Percentiles rank a stretch among this genome's conserved stretches.
phyloP scores from a whole-genome alignment of 1,140 invertebrate genomes.

The Batillaria attramentaria region DNA sequence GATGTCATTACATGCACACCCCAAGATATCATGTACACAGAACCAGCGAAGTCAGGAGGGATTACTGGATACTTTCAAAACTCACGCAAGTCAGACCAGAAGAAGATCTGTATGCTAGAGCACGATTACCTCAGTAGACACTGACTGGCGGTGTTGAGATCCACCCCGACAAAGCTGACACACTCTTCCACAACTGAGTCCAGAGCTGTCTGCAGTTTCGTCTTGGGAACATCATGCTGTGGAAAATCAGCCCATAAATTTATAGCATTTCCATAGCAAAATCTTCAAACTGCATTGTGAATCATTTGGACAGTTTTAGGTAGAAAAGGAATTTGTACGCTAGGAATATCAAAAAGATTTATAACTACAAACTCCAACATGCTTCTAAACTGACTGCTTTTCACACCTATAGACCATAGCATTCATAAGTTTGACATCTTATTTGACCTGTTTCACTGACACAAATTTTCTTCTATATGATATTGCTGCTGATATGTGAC shows the following conservation, averaged over 20 bases:
- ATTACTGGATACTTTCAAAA: not conserved
- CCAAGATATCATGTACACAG: too few relatives aligned
- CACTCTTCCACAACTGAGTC: slow-evolving; percentile 83
- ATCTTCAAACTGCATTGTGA: slow-evolving; percentile 93
- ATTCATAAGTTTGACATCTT: too few relatives aligned
- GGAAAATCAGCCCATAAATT: slow-evolving; percentile 50
- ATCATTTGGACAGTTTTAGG: slow-evolving; percentile 82
- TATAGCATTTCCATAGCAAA: slow-evolving; percentile 90
- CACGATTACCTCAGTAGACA: slow-evolving; percentile 84
- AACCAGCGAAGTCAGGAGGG: too few relatives aligned
- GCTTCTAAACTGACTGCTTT: not conserved
- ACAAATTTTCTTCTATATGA: too few relatives aligned
- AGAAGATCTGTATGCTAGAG: slow-evolving; percentile 1
- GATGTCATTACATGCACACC: too few relatives aligned
- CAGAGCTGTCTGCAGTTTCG: slow-evolving; percentile 81
- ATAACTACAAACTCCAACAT: not conserved
- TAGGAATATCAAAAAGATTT: not conserved
- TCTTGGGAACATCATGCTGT: slow-evolving; percentile 89
- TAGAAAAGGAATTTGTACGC: not conserved
- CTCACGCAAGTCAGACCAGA: not conserved
- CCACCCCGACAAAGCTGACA: slow-evolving; percentile 93
- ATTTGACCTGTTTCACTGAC: too few relatives aligned
- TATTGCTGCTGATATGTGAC: too few relatives aligned
- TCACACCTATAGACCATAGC: too few relatives aligned
- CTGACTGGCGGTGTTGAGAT: slow-evolving; percentile 88